These are phyloP conservation scores for Parasteatoda lunata DNA, from an alignment of 2,888 invertebrate species.

Conservation along the genomic window DNA sequence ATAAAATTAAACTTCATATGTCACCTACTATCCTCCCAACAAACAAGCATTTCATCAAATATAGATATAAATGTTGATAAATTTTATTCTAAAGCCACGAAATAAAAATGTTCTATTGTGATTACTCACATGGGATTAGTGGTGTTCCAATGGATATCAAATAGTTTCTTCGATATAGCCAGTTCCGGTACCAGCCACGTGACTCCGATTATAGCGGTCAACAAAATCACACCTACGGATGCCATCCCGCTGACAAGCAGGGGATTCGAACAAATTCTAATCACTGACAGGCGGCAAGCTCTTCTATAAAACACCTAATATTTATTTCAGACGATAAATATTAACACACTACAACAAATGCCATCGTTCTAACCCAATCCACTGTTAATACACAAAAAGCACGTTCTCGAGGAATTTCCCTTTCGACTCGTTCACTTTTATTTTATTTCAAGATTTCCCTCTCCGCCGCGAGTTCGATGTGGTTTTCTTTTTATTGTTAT, in stretches of 20 bases:
- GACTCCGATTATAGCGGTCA: constrained; percentile 38
- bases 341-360: constrained; percentile 36
- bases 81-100: no score
- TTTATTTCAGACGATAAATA: constrained; percentile 41
- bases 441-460: constrained; percentile 52
- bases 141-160: constrained; percentile 66
- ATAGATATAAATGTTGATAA: no score
- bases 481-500: constrained; percentile 35
- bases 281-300: neutral
- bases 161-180: constrained; percentile 60
- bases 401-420: constrained; percentile 27
- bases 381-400: constrained; percentile 29
- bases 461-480: constrained; percentile 36
- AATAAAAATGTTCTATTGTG: constrained; percentile 1
- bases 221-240: constrained; percentile 35
- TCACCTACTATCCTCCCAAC: no score
- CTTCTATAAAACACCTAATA: constrained; percentile 28
- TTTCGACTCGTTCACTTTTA: constrained; percentile 8
- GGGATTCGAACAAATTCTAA: neutral
- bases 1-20: no score
- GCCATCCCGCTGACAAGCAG: constrained; percentile 22
- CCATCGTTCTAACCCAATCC: constrained; percentile 18
- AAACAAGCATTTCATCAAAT: no score
- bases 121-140: constrained; percentile 66
- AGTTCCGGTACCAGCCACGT: constrained; percentile 54